Evolutionary conservation across 2,113 vertebrate genomes (phyloP).

Genomic region (Budorcas taxicolor): DNA sequence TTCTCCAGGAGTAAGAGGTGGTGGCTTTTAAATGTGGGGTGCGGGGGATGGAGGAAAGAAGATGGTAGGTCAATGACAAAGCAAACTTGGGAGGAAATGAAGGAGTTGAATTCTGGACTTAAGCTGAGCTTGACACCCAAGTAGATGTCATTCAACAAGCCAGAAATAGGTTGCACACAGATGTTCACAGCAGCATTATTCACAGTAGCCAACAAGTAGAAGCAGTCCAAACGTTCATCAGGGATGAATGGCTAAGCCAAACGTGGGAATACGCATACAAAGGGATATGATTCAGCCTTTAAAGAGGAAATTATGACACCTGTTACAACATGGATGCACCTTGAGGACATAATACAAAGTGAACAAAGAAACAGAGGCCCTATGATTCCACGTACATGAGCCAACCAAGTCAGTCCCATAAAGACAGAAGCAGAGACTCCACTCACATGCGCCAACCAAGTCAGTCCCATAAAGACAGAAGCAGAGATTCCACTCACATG

Average conservation of each 20-base stretch:
- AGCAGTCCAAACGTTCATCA: background rate
- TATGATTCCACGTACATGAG: background rate
- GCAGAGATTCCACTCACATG: rapidly evolving
- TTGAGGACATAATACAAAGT: background rate
- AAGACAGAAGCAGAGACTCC: background rate
- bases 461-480: background rate
- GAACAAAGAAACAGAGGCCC: background rate
- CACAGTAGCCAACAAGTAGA: background rate
- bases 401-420: background rate
- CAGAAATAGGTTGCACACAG: background rate
- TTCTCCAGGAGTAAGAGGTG: background rate
- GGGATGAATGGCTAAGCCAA: background rate
- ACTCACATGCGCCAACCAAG: too few species aligned
- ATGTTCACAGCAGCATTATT: background rate
- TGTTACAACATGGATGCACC: background rate
- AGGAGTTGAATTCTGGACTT: background rate
- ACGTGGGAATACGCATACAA: rapidly evolving
- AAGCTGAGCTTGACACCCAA: background rate
- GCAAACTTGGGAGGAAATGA: background rate
- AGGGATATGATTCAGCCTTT: background rate
- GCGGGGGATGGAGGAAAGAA: background rate
- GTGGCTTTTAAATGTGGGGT: background rate
- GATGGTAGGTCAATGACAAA: background rate
- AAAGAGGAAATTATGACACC: background rate
- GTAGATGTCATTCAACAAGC: background rate